Base-by-base conservation (phyloP, 2,888 invertebrate species). In the Cancer borealis region DNA sequence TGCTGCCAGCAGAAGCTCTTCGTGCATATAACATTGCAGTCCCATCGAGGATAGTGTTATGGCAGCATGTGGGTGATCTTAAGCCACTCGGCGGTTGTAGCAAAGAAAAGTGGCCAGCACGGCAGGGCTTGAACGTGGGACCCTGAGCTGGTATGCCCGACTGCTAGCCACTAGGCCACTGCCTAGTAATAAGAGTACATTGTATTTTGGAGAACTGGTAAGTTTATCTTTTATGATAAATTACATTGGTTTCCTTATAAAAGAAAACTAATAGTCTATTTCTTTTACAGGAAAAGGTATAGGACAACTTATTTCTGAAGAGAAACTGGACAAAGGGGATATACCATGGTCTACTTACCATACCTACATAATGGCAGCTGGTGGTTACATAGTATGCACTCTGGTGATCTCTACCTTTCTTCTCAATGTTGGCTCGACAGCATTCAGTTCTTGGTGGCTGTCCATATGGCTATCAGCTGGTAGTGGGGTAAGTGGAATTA, bases 361-460 rank as follows among this genome's bases (percentile, higher is more conserved):
- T 30, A 96, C 96, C 30, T 98, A 97, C 96, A 96, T 97, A 47
- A 96, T 96, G 96, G 97, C 97, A 94, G 97, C 97, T 8, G 97
- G 97, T 26, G 97, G 97, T 10, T 96, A 96, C 93, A 93, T 97
- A 0, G 95, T 97, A 0, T 96, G 96, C 73, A 95, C 96, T 79
- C 96, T 97, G 60, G 96, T 97, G 17, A 96, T 97, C 46, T 66
- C 96, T 0, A 96, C 96, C 79, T 97, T 97, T 95, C 96, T 97
- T 8, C 45, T 97, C 66, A 97, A 97, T 95, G 97, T 97, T 54
- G 97, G 97, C 8, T 96, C 97, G 17, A 97, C 97, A 26, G 97
- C 97, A 0, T 97, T 97, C 96, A 97, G 97, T 91, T 97, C 97
- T 91, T 97, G 97, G 97, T 97, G 97, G 97, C 96, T 98, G 8